phyloP scores from a whole-genome alignment of 2,888 invertebrate species.

The Drosophila robusta region DNA sequence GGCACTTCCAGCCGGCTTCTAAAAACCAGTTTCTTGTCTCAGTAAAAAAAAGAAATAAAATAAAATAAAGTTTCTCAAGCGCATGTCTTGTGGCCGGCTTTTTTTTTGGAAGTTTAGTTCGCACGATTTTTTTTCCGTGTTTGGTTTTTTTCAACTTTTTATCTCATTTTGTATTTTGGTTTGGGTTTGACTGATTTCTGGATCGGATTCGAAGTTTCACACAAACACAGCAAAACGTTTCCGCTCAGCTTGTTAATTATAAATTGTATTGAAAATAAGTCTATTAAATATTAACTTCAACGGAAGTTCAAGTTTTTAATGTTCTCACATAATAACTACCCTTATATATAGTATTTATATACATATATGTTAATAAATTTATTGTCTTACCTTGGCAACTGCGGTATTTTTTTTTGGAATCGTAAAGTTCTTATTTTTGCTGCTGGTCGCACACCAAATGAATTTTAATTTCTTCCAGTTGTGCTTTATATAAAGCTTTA shows the following conservation, averaged over 20 bases:
- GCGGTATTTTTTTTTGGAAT: conserved; percentile 10
- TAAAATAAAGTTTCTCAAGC: conserved; percentile 75
- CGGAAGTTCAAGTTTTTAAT: conserved; percentile 14
- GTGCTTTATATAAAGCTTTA: conserved; percentile 17
- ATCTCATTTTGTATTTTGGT: conserved; percentile 35
- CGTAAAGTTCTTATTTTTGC: conserved; percentile 31
- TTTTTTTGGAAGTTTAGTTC: conserved; percentile 72
- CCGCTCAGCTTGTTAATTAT: conserved; percentile 35
- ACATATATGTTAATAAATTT: conserved; percentile 11
- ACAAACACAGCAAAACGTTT: conserved; percentile 30
- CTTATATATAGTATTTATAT: background rate
- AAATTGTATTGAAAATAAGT: conserved; percentile 21
- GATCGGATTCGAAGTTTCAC: conserved; percentile 18
- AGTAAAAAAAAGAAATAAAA: conserved; percentile 41
- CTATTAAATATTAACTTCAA: conserved; percentile 31
- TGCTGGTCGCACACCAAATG: conserved; percentile 54
- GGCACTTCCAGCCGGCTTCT: conserved; percentile 62
- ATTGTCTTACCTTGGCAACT: conserved; percentile 17
- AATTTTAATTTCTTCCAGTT: conserved; percentile 62
- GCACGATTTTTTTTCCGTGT: conserved; percentile 70
- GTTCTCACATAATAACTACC: too few relatives aligned
- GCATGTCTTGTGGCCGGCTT: conserved; percentile 59
- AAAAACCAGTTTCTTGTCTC: conserved; percentile 73
- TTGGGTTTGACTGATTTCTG: conserved; percentile 44
- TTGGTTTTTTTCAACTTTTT: conserved; percentile 8